These are phyloP conservation scores for Diadegma fenestrale DNA, from an alignment of 2,888 invertebrate species.

Conservation along the genomic window DNA sequence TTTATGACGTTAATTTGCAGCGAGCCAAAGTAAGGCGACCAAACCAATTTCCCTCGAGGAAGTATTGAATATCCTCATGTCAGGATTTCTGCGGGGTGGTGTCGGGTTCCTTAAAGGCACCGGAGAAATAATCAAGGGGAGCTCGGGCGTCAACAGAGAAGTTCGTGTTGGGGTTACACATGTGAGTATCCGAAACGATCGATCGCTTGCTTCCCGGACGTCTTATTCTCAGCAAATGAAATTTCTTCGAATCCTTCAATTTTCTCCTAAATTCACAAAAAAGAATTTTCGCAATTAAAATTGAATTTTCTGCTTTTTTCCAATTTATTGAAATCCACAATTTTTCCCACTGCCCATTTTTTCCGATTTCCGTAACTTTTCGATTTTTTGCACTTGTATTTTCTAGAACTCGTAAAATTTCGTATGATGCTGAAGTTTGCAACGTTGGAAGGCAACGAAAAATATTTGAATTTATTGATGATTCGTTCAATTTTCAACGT, in stretches of 20 bases:
- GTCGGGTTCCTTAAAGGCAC: constrained; percentile 97
- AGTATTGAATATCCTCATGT: constrained; percentile 95
- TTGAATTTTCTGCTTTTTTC: neutral
- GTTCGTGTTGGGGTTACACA: constrained; percentile 99
- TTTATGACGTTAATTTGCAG: constrained; percentile 78
- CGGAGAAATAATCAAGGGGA: constrained; percentile 98
- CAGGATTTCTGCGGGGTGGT: constrained; percentile 97
- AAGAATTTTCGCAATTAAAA: neutral
- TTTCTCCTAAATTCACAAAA: neutral
- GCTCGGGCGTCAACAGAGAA: constrained; percentile 96
- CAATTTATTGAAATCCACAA: neutral
- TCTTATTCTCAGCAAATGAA: neutral
- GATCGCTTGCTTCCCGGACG: neutral
- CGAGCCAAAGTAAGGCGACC: constrained; percentile 87
- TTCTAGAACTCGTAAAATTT: no score
- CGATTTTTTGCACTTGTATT: no score
- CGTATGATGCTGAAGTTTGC: no score
- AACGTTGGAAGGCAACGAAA: no score
- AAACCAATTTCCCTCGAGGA: constrained; percentile 95
- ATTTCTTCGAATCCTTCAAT: neutral
- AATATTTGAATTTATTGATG: no score
- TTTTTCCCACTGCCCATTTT: neutral
- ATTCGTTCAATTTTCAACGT: no score
- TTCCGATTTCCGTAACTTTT: neutral
- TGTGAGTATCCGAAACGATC: constrained; percentile 87